Conservation (phyloP, 2,797 vertebrate species). For the Chiloscyllium punctatum region DNA sequence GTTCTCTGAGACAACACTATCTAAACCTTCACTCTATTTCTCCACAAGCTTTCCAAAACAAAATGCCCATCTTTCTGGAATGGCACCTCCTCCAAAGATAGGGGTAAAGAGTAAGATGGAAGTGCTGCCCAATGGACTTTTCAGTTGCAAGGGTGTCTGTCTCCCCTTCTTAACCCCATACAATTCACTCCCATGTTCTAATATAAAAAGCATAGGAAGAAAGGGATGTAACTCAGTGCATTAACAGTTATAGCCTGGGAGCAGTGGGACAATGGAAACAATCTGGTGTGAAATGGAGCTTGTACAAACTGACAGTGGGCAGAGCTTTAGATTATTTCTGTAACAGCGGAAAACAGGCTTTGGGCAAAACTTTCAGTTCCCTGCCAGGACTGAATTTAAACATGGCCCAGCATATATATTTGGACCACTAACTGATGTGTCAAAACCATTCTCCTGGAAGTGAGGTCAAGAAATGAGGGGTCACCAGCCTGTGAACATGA, state of each 20-base stretch:
- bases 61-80: no score
- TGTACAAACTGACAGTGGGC: neutral
- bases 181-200: neutral
- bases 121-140: no score
- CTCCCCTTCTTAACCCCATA: no score
- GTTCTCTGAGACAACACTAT: no score
- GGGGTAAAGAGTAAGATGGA: no score
- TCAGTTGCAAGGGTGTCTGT: no score
- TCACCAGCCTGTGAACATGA: no score
- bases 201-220: neutral
- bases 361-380: neutral
- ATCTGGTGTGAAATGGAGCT: neutral
- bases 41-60: no score
- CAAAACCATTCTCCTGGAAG: neutral
- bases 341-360: neutral
- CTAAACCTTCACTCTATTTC: no score
- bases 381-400: neutral
- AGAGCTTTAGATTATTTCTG: neutral
- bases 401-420: neutral
- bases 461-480: neutral
- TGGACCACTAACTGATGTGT: neutral
- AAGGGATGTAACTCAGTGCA: neutral
- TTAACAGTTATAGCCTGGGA: neutral
- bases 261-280: neutral
- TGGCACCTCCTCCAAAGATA: no score